Percentiles rank a stretch among this genome's conserved stretches.
phyloP scores from a whole-genome alignment of 2,113 vertebrate genomes.

The Sarotherodon lohbergeri region DNA sequence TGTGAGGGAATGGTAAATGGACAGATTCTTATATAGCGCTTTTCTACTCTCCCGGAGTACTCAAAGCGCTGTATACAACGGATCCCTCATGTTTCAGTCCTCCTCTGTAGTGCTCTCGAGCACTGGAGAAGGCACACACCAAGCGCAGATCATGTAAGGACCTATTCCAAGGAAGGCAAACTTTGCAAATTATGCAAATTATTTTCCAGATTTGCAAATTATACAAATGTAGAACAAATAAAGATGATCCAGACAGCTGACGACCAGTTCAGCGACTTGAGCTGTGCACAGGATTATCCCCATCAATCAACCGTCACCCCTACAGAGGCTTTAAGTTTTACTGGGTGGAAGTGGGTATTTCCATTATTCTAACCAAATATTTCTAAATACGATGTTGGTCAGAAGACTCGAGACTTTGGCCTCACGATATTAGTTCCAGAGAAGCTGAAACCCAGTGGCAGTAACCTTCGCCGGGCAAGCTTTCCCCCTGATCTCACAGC shows the following conservation, averaged over 20 bases:
- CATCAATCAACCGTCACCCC: neutral
- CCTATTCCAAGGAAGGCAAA: neutral
- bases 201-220: neutral
- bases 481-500: slow-evolving; percentile 31
- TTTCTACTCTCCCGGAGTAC: too few relatives aligned
- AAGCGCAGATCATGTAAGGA: neutral
- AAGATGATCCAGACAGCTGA: neutral
- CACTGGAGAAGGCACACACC: neutral
- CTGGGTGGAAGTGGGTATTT: neutral
- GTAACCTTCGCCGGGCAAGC: slow-evolving; percentile 25
- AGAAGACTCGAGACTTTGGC: neutral
- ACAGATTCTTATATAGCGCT: too few relatives aligned
- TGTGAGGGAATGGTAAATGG: neutral
- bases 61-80: too few relatives aligned
- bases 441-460: slow-evolving; percentile 7
- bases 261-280: neutral
- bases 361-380: neutral
- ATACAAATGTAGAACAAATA: neutral
- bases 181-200: neutral
- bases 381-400: neutral
- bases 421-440: neutral
- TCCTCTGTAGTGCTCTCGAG: neutral
- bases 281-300: neutral
- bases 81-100: neutral
- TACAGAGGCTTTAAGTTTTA: neutral